A percentile compares a stretch with the other conserved stretches of the same genome.
Evolutionary conservation across 2,888 invertebrate species (phyloP).

Genomic region (Plebejus melissa): DNA sequence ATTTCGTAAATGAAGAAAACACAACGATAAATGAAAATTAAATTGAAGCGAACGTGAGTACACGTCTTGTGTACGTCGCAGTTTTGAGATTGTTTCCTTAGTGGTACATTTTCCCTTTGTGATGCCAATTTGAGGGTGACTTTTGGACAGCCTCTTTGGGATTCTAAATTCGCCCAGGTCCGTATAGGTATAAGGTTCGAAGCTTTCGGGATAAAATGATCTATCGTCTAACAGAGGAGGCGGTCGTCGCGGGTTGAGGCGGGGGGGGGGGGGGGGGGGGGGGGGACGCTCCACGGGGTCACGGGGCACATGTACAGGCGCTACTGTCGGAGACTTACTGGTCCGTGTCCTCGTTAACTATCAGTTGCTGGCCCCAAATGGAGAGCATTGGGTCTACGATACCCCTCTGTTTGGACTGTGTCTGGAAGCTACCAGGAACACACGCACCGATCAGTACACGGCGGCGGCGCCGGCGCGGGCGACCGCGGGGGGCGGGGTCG

Average conservation of each 20-base stretch:
- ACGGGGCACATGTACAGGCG: conserved; percentile 53
- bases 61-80: not conserved
- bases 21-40: too few relatives aligned
- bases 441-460: conserved; percentile 59
- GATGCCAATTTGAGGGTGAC: not conserved
- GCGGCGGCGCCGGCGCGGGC: conserved; percentile 33
- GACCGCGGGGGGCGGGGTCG: conserved; percentile 34
- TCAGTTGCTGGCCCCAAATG: conserved; percentile 98
- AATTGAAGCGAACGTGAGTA: conserved; percentile 35
- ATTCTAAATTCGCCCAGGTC: conserved; percentile 46
- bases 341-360: conserved; percentile 97
- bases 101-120: not conserved
- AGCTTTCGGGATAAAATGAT: conserved; percentile 58
- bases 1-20: too few relatives aligned
- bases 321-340: conserved; percentile 87
- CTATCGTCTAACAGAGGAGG: conserved; percentile 59
- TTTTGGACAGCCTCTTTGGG: not conserved
- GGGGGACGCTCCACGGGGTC: conserved; percentile 42
- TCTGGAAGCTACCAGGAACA: conserved; percentile 86
- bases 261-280: conserved; percentile 35
- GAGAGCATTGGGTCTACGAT: conserved; percentile 99
- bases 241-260: conserved; percentile 51
- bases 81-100: not conserved
- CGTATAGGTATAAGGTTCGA: conserved; percentile 51
- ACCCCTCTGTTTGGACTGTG: conserved; percentile 95